Evolutionary conservation across 2,888 invertebrate species (phyloP).

Genomic region (Hemistola chrysoprasaria): DNA sequence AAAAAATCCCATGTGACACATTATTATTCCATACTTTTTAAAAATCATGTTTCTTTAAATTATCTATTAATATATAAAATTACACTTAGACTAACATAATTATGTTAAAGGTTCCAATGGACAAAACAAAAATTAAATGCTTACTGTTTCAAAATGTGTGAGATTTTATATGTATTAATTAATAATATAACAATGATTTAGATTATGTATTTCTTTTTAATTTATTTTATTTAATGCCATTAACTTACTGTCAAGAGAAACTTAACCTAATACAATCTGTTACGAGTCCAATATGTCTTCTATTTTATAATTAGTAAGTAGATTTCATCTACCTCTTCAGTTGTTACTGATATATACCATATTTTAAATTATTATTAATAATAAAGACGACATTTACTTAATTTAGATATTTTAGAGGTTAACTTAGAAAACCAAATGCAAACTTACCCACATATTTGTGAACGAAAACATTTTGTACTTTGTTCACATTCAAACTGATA

Average conservation of each 20-base stretch:
- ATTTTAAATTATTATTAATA: conserved; percentile 46
- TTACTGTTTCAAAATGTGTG: conserved; percentile 40
- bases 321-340: conserved; percentile 67
- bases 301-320: conserved; percentile 48
- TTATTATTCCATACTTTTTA: conserved; percentile 33
- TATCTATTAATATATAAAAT: conserved; percentile 31
- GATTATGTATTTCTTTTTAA: conserved; percentile 13
- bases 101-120: not conserved
- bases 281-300: conserved; percentile 51
- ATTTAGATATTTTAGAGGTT: conserved; percentile 49
- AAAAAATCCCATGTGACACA: conserved; percentile 45
- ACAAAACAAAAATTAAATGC: conserved; percentile 22
- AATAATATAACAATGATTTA: conserved; percentile 23
- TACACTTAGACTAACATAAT: conserved; percentile 15
- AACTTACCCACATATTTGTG: conserved; percentile 52
- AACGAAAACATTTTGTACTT: conserved; percentile 48
- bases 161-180: conserved; percentile 54
- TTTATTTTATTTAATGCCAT: conserved; percentile 26
- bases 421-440: conserved; percentile 42
- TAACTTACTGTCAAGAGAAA: conserved; percentile 46
- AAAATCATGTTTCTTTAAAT: conserved; percentile 37
- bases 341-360: conserved; percentile 40
- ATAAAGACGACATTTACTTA: conserved; percentile 50
- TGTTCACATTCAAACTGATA: conserved; percentile 39
- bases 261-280: conserved; percentile 60